Evolutionary conservation across 2,113 vertebrate species (phyloP), one percentile per base, ranked within the genome.

Genomic region (Aramus guarauna): DNA sequence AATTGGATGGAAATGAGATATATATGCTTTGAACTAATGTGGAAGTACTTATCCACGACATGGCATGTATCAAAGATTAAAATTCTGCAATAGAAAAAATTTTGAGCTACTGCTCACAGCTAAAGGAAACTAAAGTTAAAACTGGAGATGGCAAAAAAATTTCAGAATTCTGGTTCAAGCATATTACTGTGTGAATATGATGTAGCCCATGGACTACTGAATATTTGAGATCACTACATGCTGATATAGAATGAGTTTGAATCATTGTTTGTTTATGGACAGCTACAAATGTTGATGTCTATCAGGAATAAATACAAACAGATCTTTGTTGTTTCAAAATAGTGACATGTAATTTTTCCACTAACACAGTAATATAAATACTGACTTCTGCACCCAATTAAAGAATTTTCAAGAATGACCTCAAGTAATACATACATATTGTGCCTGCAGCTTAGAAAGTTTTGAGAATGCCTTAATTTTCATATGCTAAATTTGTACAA

Each of bases 281-380:
- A 77, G 14, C 41, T 86, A 80, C 37, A 77, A 76, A 94, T 58
- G 20, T 85, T 75, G 82, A 79, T 20, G 11, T 66, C 82, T 90
- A 58, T 41, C 30, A 73, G 2, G 8, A 85, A 92, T 56, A 90
- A 95, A 79, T 18, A 85, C 43, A 86, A 86, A 69, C 55, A 66
- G 24, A 92, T 77, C 72, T 88, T 53, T 50, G 69, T 14, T 77
- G 18, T 73, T 95, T 83, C 63, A 80, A 60, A 94, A 85, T 4
- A 88, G 53, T 3, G 5, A 79, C 79, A 45, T 50, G 50, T 27
- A 80, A 43, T 62, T 94, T 94, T 94, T 91, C 75, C 79, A 77
- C 79, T 85, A 66, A 71, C 45, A 22, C n/a, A 69, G 36, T n/a
- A 80, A 47, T 88, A 86, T 55, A 94, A 97, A 92, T 89, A 88